Base-by-base conservation (phyloP, 2,888 invertebrate genomes). In the Andrena praecox region DNA sequence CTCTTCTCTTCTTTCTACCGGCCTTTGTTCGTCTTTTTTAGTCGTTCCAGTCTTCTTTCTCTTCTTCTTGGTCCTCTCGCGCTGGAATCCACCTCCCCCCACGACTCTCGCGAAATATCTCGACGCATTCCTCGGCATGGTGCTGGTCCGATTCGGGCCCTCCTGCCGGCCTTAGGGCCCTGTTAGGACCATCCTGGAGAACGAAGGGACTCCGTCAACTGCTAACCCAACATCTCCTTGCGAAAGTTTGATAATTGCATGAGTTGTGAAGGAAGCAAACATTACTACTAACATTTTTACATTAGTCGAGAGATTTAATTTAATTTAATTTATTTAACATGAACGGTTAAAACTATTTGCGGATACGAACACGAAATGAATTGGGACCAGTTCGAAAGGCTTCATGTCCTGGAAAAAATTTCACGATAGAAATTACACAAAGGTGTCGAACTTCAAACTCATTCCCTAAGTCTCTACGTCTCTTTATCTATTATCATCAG, bases 101-200 rank as follows among this genome's bases (percentile, higher is more conserved):
- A 35, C 82, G 66, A 85, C 78, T 10, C 56, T 86, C 90, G 89
- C 89, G 87, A 90, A 85, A 90, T 89, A 90, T 88, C 88, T 85
- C 74, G 72, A 85, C 85, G 88, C 90, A 91, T 91, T 91, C 91
- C 88, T 88, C 67, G 79, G 83, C 85, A 80, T 82, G 82, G 85
- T 64, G 74, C 72, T 56, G 62, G 74, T 66, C 77, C 88, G 87
- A 88, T 88, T 88, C 79, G 73, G 84, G 74, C 73, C 73, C 82
- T 77, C 78, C 89, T 86, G 75, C 67, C 67, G 77, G 60, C 54
- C 64, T 88, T 80, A 81, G 74, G 87, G 52, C 75, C 60, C 68
- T 84, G 80, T 85, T 76, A 75, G 75, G 67, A 85, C 82, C 63
- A 10, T 5, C 33, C n/a, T 24, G 50, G 5, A 29, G 50, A 67